These are phyloP conservation scores for Mastomys coucha DNA, from an alignment of 2,113 vertebrate genomes.

Conservation along the genomic window DNA sequence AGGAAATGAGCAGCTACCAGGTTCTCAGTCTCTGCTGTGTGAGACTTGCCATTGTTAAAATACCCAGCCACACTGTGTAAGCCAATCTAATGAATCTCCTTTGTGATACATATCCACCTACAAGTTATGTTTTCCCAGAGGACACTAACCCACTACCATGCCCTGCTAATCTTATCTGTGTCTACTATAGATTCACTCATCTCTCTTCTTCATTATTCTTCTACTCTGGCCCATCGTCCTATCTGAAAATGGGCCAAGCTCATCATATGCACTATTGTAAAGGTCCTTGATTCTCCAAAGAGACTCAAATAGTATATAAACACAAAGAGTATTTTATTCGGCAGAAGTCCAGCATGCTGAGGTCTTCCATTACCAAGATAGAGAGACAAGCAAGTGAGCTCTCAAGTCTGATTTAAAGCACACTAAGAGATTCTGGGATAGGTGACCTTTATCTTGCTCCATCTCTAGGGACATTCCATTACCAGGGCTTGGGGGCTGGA, in stretches of 20 bases:
- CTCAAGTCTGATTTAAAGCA: no score
- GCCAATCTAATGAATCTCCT: not conserved
- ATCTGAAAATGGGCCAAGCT: not conserved
- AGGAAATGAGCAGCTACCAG: not conserved
- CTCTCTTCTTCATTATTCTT: not conserved
- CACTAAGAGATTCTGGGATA: no score
- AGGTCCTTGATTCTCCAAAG: no score
- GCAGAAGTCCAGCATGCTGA: no score
- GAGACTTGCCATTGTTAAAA: not conserved
- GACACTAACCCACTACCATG: not conserved
- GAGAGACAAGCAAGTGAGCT: no score
- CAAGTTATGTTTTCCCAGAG: not conserved
- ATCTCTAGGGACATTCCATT: no score
- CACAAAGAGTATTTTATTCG: no score
- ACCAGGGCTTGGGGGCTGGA: no score
- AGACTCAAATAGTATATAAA: no score
- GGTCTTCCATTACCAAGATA: no score
- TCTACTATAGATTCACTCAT: not conserved
- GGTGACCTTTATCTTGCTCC: no score
- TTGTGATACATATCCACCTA: not conserved
- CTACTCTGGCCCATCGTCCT: not conserved
- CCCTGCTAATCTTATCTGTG: not conserved
- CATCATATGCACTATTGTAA: not conserved
- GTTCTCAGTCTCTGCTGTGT: no score
- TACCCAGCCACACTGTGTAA: not conserved